Evolutionary conservation across 1,140 invertebrate species (phyloP), one percentile per base, ranked within the genome.

Genomic region (Aleiodes sp.): DNA sequence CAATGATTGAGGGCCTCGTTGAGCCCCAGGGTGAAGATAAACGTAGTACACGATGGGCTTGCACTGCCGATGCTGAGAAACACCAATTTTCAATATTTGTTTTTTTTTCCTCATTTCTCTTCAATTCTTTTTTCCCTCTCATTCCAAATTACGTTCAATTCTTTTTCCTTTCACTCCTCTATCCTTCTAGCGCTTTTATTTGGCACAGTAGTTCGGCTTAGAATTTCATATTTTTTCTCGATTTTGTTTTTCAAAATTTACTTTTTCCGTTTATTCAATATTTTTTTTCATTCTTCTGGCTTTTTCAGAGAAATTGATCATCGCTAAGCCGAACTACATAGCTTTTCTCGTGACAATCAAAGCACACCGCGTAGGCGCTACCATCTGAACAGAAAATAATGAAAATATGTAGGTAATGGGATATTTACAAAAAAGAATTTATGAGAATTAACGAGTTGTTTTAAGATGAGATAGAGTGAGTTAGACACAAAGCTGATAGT

Each of bases 1-100:
- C 91, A 74, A 94, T 90, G 79, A 93, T 93, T 71, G 91, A 91
- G 19, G 91, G 89, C 68, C 82, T 86, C 73, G 78, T 82, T 73
- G 71, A 84, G 77, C 80, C 86, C 86, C 84, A 87, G 76, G 76
- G 73, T 2, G 84, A 80, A n/a, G 86, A 81, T 65, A 87, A 84
- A 66, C 89, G 84, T 73, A 89, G 76, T 70, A 88, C 82, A 84
- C 88, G 79, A 72, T 89, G 87, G 75, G 88, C 88, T 78, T 89
- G 85, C 78, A 83, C 84, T 76, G 88, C 89, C 76, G 88, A 88
- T 75, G 88, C 88, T 90, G 84, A 78, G 56, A 29, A 28, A 70
- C 86, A 87, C 74, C 80, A 82, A 83, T 56, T 33, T 56, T 56
- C 46, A 56, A 26, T 43, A 1, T 56, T 56, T n/a, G n/a, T n/a